A percentile compares a stretch with the other conserved stretches of the same genome.
Evolutionary conservation across 2,797 vertebrate genomes (phyloP).

Genomic region (Netta rufina): DNA sequence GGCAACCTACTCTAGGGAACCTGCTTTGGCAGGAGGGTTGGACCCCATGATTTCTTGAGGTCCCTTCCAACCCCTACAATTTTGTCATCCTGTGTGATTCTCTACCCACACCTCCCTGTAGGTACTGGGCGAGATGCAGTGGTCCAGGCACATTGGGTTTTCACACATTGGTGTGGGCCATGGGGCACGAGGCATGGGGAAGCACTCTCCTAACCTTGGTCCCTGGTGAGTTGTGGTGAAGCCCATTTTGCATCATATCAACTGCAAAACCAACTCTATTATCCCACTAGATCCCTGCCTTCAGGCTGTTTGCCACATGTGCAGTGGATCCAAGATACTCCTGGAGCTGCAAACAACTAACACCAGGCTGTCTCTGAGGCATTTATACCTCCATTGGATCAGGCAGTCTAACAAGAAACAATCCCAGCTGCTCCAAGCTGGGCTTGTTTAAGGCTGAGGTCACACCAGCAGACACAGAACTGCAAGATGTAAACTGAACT

Average conservation of each 20-base stretch:
- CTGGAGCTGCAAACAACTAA: background rate
- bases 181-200: background rate
- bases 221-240: background rate
- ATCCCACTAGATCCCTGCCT: background rate
- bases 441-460: background rate
- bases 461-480: background rate
- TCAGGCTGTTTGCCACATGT: background rate
- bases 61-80: too few relatives aligned
- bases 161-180: background rate
- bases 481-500: background rate
- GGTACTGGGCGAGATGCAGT: background rate
- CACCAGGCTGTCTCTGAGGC: background rate
- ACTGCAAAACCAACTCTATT: background rate
- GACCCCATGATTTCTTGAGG: too few relatives aligned
- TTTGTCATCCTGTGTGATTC: too few relatives aligned
- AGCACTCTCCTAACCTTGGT: background rate
- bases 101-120: background rate
- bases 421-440: background rate
- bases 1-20: too few relatives aligned
- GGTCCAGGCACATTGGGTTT: background rate
- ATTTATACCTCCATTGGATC: background rate
- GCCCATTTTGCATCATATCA: background rate
- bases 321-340: background rate
- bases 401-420: background rate
- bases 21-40: too few relatives aligned